A percentile compares a stretch with the other conserved stretches of the same genome.
Conservation (phyloP, 2,113 vertebrate genomes). For the Thunnus maccoyii region DNA sequence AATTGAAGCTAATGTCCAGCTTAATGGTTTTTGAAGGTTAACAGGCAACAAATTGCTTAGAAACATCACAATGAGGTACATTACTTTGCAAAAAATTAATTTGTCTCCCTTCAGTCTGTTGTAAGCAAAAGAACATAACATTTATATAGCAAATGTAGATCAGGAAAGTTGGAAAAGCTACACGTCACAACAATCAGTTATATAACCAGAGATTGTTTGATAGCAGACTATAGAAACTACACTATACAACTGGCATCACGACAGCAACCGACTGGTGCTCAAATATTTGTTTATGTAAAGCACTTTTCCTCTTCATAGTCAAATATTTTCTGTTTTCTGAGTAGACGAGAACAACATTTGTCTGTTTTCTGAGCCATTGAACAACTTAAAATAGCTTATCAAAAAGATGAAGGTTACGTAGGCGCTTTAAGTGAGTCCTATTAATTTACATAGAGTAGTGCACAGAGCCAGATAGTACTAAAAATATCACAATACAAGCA, state of each 20-base stretch:
- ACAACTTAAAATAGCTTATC: background rate
- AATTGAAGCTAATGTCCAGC: background rate
- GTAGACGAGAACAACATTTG: background rate
- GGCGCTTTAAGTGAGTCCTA: background rate
- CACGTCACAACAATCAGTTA: constrained; percentile 49
- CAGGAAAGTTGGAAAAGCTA: constrained; percentile 30
- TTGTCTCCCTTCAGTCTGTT: constrained; percentile 37
- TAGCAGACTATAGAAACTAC: background rate
- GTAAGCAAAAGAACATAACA: constrained; percentile 7
- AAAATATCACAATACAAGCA: background rate
- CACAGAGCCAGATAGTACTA: background rate
- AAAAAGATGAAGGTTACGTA: background rate
- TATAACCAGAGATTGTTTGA: constrained; percentile 50
- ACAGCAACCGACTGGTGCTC: background rate
- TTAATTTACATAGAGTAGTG: background rate
- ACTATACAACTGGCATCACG: background rate
- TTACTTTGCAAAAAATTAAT: constrained; percentile 11
- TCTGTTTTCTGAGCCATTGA: background rate
- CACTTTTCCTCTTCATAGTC: constrained; percentile 19
- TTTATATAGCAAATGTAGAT: constrained; percentile 7
- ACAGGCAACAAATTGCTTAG: constrained; percentile 16
- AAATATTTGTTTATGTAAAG: constrained; percentile 49
- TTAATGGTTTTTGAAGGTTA: constrained; percentile 46
- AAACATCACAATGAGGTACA: background rate
- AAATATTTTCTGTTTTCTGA: constrained; percentile 21